Conservation (phyloP, 1,140 invertebrate species). For the Episyrphus balteatus region DNA sequence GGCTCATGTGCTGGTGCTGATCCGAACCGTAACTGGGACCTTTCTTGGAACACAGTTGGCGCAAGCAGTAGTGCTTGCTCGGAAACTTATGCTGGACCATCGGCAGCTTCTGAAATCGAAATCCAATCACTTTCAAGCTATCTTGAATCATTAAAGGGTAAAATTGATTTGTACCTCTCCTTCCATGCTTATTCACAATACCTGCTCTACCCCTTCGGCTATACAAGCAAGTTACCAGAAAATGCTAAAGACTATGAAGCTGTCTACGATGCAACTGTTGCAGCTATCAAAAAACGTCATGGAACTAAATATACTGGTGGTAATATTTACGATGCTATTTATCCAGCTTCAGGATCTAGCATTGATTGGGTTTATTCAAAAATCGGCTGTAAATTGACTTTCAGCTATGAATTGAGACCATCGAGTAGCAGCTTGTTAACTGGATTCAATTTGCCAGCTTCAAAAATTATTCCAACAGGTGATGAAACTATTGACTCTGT, state of each 20-base stretch:
- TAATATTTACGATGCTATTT: conserved; percentile 34
- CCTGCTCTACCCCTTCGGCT: conserved; percentile 23
- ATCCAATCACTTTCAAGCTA: conserved; percentile 31
- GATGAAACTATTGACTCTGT: conserved; percentile 53
- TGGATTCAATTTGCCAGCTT: conserved; percentile 60
- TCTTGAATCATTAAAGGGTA: conserved; percentile 14
- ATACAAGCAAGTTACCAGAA: conserved; percentile 1
- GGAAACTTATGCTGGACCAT: conserved; percentile 41
- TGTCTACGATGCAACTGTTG: conserved; percentile 22
- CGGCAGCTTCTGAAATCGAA: conserved; percentile 46
- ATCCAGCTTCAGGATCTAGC: conserved; percentile 38
- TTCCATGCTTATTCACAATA: conserved; percentile 34
- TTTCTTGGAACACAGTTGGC: conserved; percentile 44
- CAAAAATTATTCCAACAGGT: conserved; percentile 57
- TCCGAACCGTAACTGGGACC: conserved; percentile 54
- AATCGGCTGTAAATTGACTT: conserved; percentile 49
- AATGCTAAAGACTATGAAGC: background rate
- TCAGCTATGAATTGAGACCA: conserved; percentile 53
- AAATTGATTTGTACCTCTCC: conserved; percentile 28
- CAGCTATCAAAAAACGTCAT: conserved; percentile 21
- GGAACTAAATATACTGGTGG: conserved; percentile 32
- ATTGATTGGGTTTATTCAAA: conserved; percentile 46
- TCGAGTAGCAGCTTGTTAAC: conserved; percentile 40
- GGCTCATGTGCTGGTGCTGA: conserved; percentile 43
- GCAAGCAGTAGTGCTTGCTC: conserved; percentile 40